Percentiles rank a stretch among this genome's conserved stretches.
Evolutionary conservation across 2,113 vertebrate genomes (phyloP).

Genomic region (Candoia aspera): DNA sequence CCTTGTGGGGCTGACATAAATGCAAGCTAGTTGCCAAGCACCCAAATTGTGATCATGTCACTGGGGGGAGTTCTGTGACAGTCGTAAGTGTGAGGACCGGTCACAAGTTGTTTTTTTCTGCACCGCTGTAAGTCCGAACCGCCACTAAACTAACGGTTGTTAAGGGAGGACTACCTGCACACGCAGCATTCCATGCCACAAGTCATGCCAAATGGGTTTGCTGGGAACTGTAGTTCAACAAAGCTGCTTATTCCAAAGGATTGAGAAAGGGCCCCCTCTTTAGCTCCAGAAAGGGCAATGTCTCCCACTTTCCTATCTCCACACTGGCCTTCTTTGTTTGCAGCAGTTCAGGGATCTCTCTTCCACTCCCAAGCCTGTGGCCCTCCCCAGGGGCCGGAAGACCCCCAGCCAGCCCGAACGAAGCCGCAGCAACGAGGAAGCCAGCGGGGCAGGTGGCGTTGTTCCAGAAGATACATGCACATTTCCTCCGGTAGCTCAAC

Average conservation of each 20-base stretch:
- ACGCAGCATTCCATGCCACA: neutral
- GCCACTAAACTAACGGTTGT: neutral
- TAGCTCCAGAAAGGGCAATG: no score
- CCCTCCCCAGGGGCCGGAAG: constrained; percentile 53
- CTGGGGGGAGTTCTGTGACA: neutral
- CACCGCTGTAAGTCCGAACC: rapidly evolving
- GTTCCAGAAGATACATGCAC: neutral
- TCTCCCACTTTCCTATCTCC: neutral
- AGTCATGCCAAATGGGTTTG: neutral
- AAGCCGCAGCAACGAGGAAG: constrained; percentile 33
- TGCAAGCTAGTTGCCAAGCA: neutral
- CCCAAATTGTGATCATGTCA: neutral
- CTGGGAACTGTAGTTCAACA: neutral
- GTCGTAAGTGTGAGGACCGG: neutral
- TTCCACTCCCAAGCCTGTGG: constrained; percentile 60
- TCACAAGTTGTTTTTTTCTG: neutral
- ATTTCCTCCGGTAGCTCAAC: neutral
- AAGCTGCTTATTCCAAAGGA: neutral
- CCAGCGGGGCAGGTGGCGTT: constrained; percentile 14
- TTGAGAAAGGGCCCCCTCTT: neutral
- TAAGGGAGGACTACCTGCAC: neutral
- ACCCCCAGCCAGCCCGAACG: constrained; percentile 53
- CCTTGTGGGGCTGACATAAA: neutral
- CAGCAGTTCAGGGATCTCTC: constrained; percentile 49
- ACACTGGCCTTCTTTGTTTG: neutral